phyloP scores from a whole-genome alignment of 2,888 invertebrate species.

The Apomyelois bistriatella region DNA sequence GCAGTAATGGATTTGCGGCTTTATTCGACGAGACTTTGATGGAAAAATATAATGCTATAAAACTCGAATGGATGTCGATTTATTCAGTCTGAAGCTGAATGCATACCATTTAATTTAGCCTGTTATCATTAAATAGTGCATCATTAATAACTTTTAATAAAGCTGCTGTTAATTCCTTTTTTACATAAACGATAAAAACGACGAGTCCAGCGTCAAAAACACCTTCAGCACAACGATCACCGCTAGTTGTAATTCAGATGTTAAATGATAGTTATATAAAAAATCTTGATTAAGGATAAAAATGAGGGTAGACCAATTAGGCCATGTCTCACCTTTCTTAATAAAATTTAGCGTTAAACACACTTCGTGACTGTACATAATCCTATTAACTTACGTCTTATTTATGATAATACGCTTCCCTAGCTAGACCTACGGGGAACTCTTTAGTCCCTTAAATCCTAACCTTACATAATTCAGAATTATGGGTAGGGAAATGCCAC shows the following conservation, averaged over 20 bases:
- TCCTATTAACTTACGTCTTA: conserved; percentile 10
- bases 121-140: conserved; percentile 1
- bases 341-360: conserved; percentile 9
- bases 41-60: conserved; percentile 9
- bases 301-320: neutral
- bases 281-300: too few relatives aligned
- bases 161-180: too few relatives aligned
- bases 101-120: neutral
- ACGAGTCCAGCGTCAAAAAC: too few relatives aligned
- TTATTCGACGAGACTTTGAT: conserved; percentile 16
- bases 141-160: neutral
- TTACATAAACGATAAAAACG: too few relatives aligned
- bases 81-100: conserved; percentile 1
- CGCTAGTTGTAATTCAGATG: too few relatives aligned
- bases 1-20: conserved; percentile 9
- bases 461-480: conserved; percentile 13
- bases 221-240: too few relatives aligned
- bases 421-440: conserved; percentile 9
- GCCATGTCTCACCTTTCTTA: conserved; percentile 1
- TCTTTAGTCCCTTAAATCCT: conserved; percentile 13
- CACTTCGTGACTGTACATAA: conserved; percentile 13
- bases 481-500: conserved; percentile 12
- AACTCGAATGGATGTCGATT: conserved; percentile 5
- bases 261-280: too few relatives aligned
- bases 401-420: conserved; percentile 13